Evolutionary conservation across 2,888 invertebrate genomes (phyloP).

Genomic region (Altica lythri): DNA sequence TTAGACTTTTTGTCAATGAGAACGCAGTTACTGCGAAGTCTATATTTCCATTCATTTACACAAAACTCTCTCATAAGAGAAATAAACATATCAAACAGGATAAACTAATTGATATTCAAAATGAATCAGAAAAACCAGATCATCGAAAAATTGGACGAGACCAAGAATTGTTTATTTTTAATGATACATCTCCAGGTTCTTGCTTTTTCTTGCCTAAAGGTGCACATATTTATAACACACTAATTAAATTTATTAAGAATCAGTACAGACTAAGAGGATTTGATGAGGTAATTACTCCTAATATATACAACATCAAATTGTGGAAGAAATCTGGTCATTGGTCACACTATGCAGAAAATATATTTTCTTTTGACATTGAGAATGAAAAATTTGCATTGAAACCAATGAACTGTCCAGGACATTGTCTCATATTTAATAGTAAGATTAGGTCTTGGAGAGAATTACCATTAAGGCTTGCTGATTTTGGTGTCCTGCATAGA

Average conservation of each 20-base stretch:
- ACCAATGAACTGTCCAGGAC: slow-evolving; percentile 99
- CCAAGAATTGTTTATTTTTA: slow-evolving; percentile 76
- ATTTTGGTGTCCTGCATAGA: slow-evolving; percentile 97
- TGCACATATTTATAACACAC: slow-evolving; percentile 92
- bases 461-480: slow-evolving; percentile 90
- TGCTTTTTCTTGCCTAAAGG: slow-evolving; percentile 98
- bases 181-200: slow-evolving; percentile 96
- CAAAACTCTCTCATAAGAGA: not conserved
- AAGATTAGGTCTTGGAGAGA: slow-evolving; percentile 92
- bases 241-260: slow-evolving; percentile 80
- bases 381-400: slow-evolving; percentile 96
- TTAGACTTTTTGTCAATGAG: too few relatives aligned
- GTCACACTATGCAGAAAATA: slow-evolving; percentile 96
- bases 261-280: slow-evolving; percentile 93
- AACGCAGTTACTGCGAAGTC: too few relatives aligned
- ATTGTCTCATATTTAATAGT: slow-evolving; percentile 84
- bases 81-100: not conserved
- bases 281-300: slow-evolving; percentile 93
- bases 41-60: too few relatives aligned
- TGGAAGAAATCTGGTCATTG: slow-evolving; percentile 99
- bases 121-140: slow-evolving; percentile 95
- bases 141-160: slow-evolving; percentile 86
- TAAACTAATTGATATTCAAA: slow-evolving; percentile 67
- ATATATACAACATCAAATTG: slow-evolving; percentile 92
- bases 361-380: slow-evolving; percentile 95